Conservation (phyloP, 2,888 invertebrate genomes). For the Ochropleura leucogaster region DNA sequence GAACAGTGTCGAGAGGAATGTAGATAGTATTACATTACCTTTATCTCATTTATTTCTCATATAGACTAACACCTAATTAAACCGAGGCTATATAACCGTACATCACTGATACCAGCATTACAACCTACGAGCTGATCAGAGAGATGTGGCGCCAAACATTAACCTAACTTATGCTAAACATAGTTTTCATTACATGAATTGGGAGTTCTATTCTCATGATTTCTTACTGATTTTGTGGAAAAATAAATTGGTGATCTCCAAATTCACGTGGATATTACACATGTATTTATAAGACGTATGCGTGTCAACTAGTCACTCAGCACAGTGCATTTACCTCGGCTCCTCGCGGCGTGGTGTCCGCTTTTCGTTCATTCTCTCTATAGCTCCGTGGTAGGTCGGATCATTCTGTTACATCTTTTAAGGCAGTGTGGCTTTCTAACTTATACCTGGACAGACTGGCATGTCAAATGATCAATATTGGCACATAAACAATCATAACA, state of each 20-base stretch:
- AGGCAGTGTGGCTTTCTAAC: constrained; percentile 88
- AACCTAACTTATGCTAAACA: constrained; percentile 67
- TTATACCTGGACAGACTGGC: constrained; percentile 89
- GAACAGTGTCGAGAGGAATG: constrained; percentile 85
- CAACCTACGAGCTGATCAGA: constrained; percentile 76
- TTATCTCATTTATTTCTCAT: constrained; percentile 71
- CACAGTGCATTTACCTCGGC: constrained; percentile 87
- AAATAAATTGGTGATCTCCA: constrained; percentile 58
- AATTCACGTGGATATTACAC: constrained; percentile 69
- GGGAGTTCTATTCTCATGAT: constrained; percentile 59
- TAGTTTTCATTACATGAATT: constrained; percentile 60
- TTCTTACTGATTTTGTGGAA: constrained; percentile 51
- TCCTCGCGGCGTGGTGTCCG: constrained; percentile 82
- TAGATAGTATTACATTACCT: constrained; percentile 84
- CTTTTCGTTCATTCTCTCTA: constrained; percentile 77
- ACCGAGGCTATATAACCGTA: constrained; percentile 75
- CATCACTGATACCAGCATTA: constrained; percentile 65
- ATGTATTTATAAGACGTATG: constrained; percentile 63
- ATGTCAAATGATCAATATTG: constrained; percentile 83
- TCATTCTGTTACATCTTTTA: constrained; percentile 82
- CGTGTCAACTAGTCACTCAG: constrained; percentile 79
- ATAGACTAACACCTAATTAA: constrained; percentile 80
- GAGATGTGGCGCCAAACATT: constrained; percentile 65
- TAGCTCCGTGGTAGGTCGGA: constrained; percentile 82
- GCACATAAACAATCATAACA: constrained; percentile 74